Percentiles rank a stretch among this genome's conserved stretches.
Evolutionary conservation across 2,888 invertebrate species (phyloP).

Genomic region (Ecdyonurus torrentis): DNA sequence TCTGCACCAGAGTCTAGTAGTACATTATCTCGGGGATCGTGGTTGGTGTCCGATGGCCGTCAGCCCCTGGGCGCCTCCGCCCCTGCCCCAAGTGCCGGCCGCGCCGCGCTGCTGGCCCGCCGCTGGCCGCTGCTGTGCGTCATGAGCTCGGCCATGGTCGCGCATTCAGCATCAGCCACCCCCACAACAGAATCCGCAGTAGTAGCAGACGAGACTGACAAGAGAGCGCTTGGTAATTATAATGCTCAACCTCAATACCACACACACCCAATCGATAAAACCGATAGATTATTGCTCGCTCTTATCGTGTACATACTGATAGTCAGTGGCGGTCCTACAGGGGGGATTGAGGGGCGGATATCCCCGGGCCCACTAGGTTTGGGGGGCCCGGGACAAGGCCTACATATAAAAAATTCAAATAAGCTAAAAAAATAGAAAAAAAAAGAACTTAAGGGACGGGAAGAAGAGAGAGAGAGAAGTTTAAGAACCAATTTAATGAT

Average conservation of each 20-base stretch:
- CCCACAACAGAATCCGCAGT: constrained; percentile 3
- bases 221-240: not conserved
- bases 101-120: not conserved
- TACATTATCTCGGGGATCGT: not conserved
- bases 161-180: constrained; percentile 8
- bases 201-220: constrained; percentile 1
- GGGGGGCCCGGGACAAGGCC: too few relatives aligned
- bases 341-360: too few relatives aligned
- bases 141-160: constrained; percentile 16
- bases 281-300: not conserved
- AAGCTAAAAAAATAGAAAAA: too few relatives aligned
- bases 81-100: not conserved
- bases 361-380: too few relatives aligned
- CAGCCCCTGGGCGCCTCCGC: not conserved
- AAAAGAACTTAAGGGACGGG: too few relatives aligned
- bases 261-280: too few relatives aligned
- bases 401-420: too few relatives aligned
- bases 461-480: too few relatives aligned
- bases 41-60: not conserved
- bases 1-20: not conserved
- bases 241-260: too few relatives aligned
- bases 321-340: too few relatives aligned
- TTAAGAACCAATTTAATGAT: too few relatives aligned
- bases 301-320: too few relatives aligned
- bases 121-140: not conserved